These are phyloP conservation scores for Arizona elegans DNA, from an alignment of 2,113 vertebrate genomes.

Conservation along the genomic window DNA sequence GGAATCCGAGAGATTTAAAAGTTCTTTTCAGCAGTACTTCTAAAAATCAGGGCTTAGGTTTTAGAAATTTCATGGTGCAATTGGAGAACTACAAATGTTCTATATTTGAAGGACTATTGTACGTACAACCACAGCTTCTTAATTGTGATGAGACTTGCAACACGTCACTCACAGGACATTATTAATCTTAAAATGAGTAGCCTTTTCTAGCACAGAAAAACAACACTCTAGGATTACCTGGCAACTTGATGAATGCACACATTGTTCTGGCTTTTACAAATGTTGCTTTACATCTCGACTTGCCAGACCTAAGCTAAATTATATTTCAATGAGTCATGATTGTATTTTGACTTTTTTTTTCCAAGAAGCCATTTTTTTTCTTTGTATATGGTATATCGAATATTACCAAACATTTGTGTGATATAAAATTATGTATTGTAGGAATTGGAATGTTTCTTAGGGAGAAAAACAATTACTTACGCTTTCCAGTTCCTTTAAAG, in stretches of 20 bases:
- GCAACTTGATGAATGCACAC: background rate
- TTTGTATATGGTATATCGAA: background rate
- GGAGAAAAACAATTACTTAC: slow-evolving; percentile 5
- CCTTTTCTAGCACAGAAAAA: background rate
- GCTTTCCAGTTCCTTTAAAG: slow-evolving; percentile 4
- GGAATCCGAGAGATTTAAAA: background rate
- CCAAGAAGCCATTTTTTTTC: background rate
- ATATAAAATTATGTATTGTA: background rate
- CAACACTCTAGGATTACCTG: background rate
- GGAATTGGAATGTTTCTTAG: background rate
- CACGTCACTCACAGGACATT: background rate
- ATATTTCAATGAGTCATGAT: background rate
- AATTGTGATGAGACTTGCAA: background rate
- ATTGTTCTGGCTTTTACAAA: background rate
- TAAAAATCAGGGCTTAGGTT: background rate
- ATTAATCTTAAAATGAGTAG: background rate
- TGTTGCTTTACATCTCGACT: background rate
- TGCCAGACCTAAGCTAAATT: background rate
- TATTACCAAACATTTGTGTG: background rate
- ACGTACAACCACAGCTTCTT: background rate
- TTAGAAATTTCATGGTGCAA: background rate
- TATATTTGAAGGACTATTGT: background rate
- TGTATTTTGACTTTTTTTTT: background rate
- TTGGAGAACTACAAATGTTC: background rate
- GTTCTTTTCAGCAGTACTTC: background rate